Evolutionary conservation across 2,113 vertebrate species (phyloP).

Genomic region (rabbit (Oryctolagus cuniculus)): DNA sequence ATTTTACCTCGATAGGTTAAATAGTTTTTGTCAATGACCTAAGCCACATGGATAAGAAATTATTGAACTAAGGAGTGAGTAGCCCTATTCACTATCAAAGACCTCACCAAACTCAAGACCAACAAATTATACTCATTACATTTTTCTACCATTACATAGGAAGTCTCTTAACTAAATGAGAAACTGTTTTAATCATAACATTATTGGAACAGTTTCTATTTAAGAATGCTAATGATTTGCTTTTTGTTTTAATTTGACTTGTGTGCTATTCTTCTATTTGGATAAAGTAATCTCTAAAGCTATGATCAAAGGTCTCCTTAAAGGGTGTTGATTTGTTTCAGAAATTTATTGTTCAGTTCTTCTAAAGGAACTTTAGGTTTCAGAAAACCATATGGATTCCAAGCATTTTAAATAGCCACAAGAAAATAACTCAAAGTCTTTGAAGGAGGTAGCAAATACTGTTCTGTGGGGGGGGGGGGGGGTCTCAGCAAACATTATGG

Average conservation of each 20-base stretch:
- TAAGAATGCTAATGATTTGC: not conserved
- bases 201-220: constrained; percentile 36
- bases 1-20: not conserved
- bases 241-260: not conserved
- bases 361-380: not conserved
- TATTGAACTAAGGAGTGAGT: not conserved
- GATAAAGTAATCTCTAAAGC: constrained; percentile 9
- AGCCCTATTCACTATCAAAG: not conserved
- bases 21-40: not conserved
- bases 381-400: constrained; percentile 4
- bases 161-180: not conserved
- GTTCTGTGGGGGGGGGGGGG: not conserved
- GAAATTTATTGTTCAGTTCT: not conserved
- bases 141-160: not conserved
- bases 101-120: not conserved
- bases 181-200: not conserved
- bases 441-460: not conserved
- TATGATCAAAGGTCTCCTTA: constrained; percentile 15
- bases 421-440: constrained; percentile 29
- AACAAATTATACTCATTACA: not conserved
- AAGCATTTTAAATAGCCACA: constrained; percentile 28
- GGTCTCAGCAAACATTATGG: not conserved
- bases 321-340: not conserved
- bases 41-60: not conserved
- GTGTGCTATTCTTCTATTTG: not conserved